Evolutionary conservation across 2,888 invertebrate genomes (phyloP), one percentile per base, ranked within the genome.

Genomic region (Tachina fera): DNA sequence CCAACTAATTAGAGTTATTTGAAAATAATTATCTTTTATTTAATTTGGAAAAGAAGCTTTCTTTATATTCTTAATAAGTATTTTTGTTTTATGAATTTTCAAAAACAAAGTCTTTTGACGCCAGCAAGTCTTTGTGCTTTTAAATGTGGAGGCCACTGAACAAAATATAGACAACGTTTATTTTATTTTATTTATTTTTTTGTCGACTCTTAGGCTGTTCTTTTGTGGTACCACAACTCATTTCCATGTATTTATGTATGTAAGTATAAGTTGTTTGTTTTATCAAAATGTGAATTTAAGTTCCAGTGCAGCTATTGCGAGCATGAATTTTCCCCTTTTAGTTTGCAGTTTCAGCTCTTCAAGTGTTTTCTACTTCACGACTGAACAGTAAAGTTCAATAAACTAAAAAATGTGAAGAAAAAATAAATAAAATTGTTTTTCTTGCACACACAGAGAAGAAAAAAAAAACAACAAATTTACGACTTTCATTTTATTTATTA

Each of bases 131-230:
- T 80, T 84, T 77, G 60, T 82, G 67, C 75, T 58, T 77, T 9
- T 47, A 49, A 74, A 80, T 74, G n/a, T n/a, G 51, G 74, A 74
- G 74, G 67, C 80, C 80, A 80, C 43, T 58, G 16, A 74, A 58
- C 41, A 47, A 31, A 31, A 67, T 65, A 65, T 13, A 72, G 43
- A 72, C 56, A 72, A 39, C 19, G 9, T 14, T 39, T 45, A 31
- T 53, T 39, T 22, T 14, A 5, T 68, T 56, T 47, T 8, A 47
- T 65, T 56, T 41, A 56, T 51, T 58, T 65, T 67, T 4, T 19
- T 67, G 65, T 58, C 63, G 82, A 82, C 85, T 82, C 67, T 85
- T 82, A 75, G 85, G 85, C 82, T 72, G 72, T 80, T 49, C 49
- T 71, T 79, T 79, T 79, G 63, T 79, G 71, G 74, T 56, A 43